These are phyloP conservation scores for Oncorhynchus gorbuscha DNA, from an alignment of 2,113 vertebrate species.

Conservation along the genomic window DNA sequence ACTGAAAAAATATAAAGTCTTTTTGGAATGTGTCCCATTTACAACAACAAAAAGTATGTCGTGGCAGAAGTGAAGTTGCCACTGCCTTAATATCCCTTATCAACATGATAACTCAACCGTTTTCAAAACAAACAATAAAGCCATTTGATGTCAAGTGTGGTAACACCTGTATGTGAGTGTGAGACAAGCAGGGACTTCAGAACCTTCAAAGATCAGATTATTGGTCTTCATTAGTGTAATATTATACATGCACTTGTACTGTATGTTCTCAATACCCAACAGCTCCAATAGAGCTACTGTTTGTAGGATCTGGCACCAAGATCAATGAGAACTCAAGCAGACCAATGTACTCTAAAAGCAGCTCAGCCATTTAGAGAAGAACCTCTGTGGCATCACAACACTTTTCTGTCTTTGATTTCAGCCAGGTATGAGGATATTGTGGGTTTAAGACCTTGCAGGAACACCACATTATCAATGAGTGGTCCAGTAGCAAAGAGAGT, in stretches of 20 bases:
- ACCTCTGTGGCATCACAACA: neutral
- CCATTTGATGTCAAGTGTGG: neutral
- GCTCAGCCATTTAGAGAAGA: neutral
- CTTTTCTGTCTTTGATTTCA: neutral
- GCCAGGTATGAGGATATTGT: neutral
- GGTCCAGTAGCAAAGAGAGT: neutral
- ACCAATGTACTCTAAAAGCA: neutral
- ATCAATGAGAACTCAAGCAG: neutral
- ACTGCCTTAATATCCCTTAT: neutral
- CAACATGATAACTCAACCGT: neutral
- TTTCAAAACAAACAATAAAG: neutral
- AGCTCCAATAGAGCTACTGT: neutral
- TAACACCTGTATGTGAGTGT: neutral
- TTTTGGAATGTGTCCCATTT: slow-evolving; percentile 4
- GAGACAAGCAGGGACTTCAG: neutral
- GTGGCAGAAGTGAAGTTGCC: neutral
- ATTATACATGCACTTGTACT: neutral
- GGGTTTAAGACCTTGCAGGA: neutral
- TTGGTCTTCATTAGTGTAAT: neutral
- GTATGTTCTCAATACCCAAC: neutral
- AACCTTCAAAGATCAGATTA: neutral
- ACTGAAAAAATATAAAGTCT: neutral
- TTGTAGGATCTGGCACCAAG: neutral
- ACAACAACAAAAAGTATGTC: neutral
- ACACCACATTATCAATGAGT: neutral